These are phyloP conservation scores for Drepana falcataria DNA, from an alignment of 2,888 invertebrate genomes.

Conservation along the genomic window DNA sequence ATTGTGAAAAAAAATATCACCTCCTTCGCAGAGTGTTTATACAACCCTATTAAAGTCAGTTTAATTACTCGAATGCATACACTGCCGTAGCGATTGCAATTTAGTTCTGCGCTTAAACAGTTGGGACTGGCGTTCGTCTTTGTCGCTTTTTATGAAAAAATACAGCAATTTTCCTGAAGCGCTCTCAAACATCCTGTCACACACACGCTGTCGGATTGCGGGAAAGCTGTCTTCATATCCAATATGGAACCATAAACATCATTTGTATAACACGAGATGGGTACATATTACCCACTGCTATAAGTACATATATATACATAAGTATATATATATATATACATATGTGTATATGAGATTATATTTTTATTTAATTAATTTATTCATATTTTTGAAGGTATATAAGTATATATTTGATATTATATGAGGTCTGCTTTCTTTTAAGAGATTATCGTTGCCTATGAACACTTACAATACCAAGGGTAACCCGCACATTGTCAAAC, in stretches of 20 bases:
- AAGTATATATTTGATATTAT: no score
- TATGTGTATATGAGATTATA: no score
- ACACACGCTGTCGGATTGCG: conserved; percentile 21
- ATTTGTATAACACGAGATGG: background rate
- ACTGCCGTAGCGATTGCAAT: conserved; percentile 3
- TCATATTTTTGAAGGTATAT: no score
- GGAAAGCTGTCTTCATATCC: conserved; percentile 6
- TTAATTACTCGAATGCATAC: background rate
- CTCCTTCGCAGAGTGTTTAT: background rate
- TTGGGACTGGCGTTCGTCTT: conserved; percentile 29
- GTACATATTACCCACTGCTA: background rate
- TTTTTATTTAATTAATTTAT: no score
- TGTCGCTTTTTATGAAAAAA: conserved; percentile 28
- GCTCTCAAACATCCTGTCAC: conserved; percentile 27
- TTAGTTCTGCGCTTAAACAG: conserved; percentile 28
- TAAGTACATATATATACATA: no score
- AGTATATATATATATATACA: no score
- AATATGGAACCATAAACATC: conserved; percentile 3
- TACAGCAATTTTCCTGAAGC: conserved; percentile 16
- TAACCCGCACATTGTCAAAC: no score
- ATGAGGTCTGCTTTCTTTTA: no score
- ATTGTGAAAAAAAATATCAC: background rate
- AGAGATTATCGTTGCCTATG: no score
- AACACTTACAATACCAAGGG: no score
- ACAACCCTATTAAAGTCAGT: background rate